Percentiles rank a stretch among this genome's conserved stretches.
Evolutionary conservation across 2,797 vertebrate genomes (phyloP).

Genomic region (Percopsis omiscomaycus): DNA sequence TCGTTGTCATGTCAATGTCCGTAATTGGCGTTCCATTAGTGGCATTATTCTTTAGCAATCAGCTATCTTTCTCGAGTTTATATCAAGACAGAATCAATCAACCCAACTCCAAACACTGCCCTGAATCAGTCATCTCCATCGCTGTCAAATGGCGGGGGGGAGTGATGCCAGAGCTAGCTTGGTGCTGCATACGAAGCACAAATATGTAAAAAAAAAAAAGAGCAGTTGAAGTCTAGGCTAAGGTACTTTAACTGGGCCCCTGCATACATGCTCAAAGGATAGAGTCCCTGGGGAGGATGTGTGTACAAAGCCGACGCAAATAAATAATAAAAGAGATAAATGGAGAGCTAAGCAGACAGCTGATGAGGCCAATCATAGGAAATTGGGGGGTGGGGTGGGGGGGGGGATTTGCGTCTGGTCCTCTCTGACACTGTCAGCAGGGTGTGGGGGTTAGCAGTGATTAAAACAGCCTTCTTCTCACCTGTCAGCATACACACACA

Average conservation of each 20-base stretch:
- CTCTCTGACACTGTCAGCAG: slow-evolving; percentile 70
- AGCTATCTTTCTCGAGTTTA: slow-evolving; percentile 33
- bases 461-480: slow-evolving; percentile 71
- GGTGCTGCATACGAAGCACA: slow-evolving; percentile 45
- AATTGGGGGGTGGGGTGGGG: not conserved
- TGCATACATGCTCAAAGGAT: slow-evolving; percentile 58
- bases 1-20: slow-evolving; percentile 17
- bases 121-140: slow-evolving; percentile 32
- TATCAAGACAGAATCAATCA: slow-evolving; percentile 48
- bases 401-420: slow-evolving; percentile 44
- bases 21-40: slow-evolving; percentile 52
- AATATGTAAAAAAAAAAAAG: slow-evolving; percentile 19
- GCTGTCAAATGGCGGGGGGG: not conserved
- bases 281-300: slow-evolving; percentile 49
- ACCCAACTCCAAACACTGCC: slow-evolving; percentile 30
- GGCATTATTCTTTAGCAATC: slow-evolving; percentile 46
- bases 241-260: slow-evolving; percentile 42
- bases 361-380: slow-evolving; percentile 74
- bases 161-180: slow-evolving; percentile 32
- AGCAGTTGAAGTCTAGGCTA: slow-evolving; percentile 28
- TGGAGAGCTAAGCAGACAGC: slow-evolving; percentile 68
- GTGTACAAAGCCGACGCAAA: slow-evolving; percentile 67
- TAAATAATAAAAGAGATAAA: slow-evolving; percentile 74
- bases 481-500: slow-evolving; percentile 59
- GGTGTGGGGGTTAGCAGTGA: slow-evolving; percentile 69